Evolutionary conservation across 2,113 vertebrate genomes (phyloP).

Genomic region (Bufo gargarizans): DNA sequence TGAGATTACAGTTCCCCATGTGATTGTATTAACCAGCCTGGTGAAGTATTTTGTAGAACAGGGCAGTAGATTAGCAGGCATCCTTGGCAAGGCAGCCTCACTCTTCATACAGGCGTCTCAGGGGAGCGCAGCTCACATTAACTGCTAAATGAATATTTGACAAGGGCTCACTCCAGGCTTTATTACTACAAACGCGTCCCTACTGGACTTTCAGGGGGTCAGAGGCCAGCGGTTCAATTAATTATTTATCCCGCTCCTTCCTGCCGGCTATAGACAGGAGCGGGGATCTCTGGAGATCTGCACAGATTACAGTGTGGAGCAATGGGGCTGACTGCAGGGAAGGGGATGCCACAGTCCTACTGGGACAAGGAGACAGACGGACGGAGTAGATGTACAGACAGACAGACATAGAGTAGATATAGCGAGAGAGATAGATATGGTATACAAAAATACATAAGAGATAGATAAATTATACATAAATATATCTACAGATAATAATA

Average conservation of each 20-base stretch:
- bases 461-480: no score
- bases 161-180: slow-evolving; percentile 92
- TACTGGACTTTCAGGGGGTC: slow-evolving; percentile 90
- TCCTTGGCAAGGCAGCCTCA: slow-evolving; percentile 84
- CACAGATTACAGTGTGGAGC: not conserved
- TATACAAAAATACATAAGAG: not conserved
- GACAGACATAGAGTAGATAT: not conserved
- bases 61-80: slow-evolving; percentile 85
- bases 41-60: slow-evolving; percentile 78
- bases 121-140: slow-evolving; percentile 92
- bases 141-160: slow-evolving; percentile 99
- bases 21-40: slow-evolving; percentile 73
- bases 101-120: slow-evolving; percentile 85
- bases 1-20: slow-evolving; percentile 74
- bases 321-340: not conserved
- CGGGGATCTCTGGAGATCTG: slow-evolving; percentile 70
- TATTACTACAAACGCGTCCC: slow-evolving; percentile 90
- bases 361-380: not conserved
- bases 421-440: not conserved
- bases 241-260: slow-evolving; percentile 95
- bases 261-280: slow-evolving; percentile 76
- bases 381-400: not conserved
- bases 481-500: no score
- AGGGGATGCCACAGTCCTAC: not conserved
- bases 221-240: slow-evolving; percentile 90